Base-by-base conservation (phyloP, 2,113 vertebrate species). In the Panthera leo region DNA sequence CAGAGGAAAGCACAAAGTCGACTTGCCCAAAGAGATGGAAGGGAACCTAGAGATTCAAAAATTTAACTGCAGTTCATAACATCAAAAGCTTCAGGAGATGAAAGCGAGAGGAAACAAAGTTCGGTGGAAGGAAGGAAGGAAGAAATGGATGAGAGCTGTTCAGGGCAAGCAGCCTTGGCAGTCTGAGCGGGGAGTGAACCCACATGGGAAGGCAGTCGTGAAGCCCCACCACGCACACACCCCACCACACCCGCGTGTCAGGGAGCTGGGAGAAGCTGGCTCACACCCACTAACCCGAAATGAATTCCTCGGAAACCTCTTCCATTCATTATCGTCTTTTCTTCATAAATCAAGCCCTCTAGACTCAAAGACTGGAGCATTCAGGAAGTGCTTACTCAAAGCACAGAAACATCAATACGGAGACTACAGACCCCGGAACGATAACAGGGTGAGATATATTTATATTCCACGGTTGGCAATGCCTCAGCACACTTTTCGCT, bases 331-430 rank as follows among this genome's bases (percentile, higher is more conserved):
- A 84, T 7, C 1, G 1, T 79, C 96, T 92, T 83, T 55, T 78
- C 95, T 70, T 88, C 84, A 89, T 83, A 79, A 92, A 97, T 94
- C 97, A 95, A 96, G 76, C n/a, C 96, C 5, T 3, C 90, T 75
- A 86, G 87, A 95, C 89, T 67, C 83, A 29, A 91, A 96, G 82
- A 65, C 71, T 21, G 3, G 25, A 88, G 97, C 98, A 97, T 97
- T 97, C 97, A 97, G 89, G 97, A 98, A 98, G 98, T 95, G 97
- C 98, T 98, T 97, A 97, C 97, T 98, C 94, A 97, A 97, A 95
- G 76, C 92, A 96, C 29, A 80, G 97, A 93, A 98, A 91, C 68
- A 63, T 93, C 89, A 76, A 94, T 75, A 97, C 8, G 76, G 79
- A 97, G 97, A 48, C 97, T 78, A 75, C 95, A 93, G 96, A 91